Percentiles rank a stretch among this genome's conserved stretches.
phyloP scores from a whole-genome alignment of 2,888 invertebrate genomes.

The Yponomeuta sedellus region DNA sequence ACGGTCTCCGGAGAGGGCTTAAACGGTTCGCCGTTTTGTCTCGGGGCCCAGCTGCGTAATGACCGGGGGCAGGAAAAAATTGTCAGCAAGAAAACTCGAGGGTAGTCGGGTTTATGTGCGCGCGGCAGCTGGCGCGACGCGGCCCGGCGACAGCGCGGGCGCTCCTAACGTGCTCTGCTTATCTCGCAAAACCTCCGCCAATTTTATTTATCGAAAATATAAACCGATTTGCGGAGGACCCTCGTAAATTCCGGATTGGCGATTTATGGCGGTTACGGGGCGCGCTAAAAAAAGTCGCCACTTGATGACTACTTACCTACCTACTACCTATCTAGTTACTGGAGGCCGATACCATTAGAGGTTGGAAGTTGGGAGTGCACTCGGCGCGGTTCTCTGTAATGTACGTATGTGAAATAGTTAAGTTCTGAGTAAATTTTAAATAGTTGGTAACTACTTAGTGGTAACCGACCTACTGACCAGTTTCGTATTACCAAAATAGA shows the following conservation, averaged over 20 bases:
- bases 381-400: too few relatives aligned
- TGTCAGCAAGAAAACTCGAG: slow-evolving; percentile 76
- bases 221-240: slow-evolving; percentile 74
- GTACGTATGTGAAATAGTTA: too few relatives aligned
- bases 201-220: slow-evolving; percentile 78
- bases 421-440: too few relatives aligned
- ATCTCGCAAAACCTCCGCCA: slow-evolving; percentile 76
- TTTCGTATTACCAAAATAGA: too few relatives aligned
- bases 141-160: slow-evolving; percentile 42
- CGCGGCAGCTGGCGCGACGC: slow-evolving; percentile 60
- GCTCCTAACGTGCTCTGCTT: slow-evolving; percentile 74
- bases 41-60: slow-evolving; percentile 75
- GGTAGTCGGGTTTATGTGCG: slow-evolving; percentile 74
- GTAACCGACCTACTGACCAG: too few relatives aligned
- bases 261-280: slow-evolving; percentile 72
- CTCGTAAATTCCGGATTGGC: slow-evolving; percentile 70
- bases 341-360: background rate
- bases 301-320: slow-evolving; percentile 44
- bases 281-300: slow-evolving; percentile 67
- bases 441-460: too few relatives aligned
- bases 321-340: background rate
- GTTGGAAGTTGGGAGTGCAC: too few relatives aligned
- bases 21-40: slow-evolving; percentile 77
- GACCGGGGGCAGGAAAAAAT: slow-evolving; percentile 74
- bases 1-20: slow-evolving; percentile 75